These are phyloP conservation scores for Micrasema longulum DNA, from an alignment of 1,140 invertebrate species.

Conservation along the genomic window DNA sequence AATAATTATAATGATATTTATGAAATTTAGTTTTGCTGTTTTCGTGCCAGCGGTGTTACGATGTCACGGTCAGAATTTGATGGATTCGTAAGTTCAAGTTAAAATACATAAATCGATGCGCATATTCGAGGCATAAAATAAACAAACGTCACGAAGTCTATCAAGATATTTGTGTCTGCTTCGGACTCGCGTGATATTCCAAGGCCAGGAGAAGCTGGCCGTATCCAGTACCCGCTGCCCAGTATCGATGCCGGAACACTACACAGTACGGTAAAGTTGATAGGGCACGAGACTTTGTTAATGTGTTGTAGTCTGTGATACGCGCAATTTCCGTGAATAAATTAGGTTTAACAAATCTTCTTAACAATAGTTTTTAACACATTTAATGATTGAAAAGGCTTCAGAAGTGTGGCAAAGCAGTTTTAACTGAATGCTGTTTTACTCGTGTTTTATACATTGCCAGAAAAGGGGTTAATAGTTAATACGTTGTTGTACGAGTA, in stretches of 20 bases:
- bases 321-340: constrained; percentile 14
- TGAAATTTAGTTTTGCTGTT: neutral
- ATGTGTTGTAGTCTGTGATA: constrained; percentile 13
- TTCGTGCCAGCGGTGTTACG: neutral
- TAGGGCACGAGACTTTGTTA: constrained; percentile 5
- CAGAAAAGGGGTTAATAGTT: too few species aligned
- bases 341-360: too few species aligned
- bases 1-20: too few species aligned
- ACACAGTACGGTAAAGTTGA: constrained; percentile 17
- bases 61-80: constrained; percentile 6
- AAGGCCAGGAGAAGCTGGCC: neutral
- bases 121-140: neutral
- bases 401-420: too few species aligned
- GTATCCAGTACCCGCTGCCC: neutral
- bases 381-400: too few species aligned
- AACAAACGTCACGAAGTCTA: constrained; percentile 3
- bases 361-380: too few species aligned
- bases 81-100: neutral
- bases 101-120: neutral
- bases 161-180: neutral
- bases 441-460: too few species aligned
- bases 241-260: constrained; percentile 18
- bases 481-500: too few species aligned
- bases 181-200: neutral
- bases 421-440: too few species aligned